Conservation (phyloP, 2,888 invertebrate species). For the Mesopsocus fuscifrons region DNA sequence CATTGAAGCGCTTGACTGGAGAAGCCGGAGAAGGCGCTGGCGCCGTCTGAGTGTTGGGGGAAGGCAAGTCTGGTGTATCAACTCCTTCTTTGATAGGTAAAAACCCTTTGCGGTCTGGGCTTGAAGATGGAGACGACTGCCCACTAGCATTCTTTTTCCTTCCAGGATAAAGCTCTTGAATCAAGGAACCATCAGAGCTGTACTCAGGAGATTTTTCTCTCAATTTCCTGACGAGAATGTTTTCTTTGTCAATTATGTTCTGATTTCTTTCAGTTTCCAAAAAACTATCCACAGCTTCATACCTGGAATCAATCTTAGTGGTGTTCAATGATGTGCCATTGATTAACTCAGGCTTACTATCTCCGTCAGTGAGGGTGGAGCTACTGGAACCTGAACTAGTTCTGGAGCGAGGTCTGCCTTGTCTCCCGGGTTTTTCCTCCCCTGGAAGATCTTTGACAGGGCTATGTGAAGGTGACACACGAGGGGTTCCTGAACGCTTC, state of each 20-base stretch:
- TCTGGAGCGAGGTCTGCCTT: conserved; percentile 15
- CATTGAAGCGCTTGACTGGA: neutral
- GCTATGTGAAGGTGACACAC: conserved; percentile 16
- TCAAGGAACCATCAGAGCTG: conserved; percentile 21
- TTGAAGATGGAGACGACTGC: conserved; percentile 16
- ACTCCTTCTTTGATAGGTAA: conserved; percentile 18
- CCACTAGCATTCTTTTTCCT: neutral
- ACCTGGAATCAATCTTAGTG: neutral
- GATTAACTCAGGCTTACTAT: conserved; percentile 3
- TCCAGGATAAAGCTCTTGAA: conserved; percentile 17
- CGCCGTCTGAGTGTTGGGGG: conserved; percentile 6
- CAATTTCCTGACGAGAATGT: neutral
- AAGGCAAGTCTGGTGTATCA: conserved; percentile 13
- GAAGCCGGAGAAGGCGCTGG: conserved; percentile 10
- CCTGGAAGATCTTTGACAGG: conserved; percentile 16
- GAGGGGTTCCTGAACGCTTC: conserved; percentile 17
- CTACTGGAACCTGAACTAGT: conserved; percentile 13
- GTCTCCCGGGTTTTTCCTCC: conserved; percentile 12
- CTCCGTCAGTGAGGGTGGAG: conserved; percentile 12
- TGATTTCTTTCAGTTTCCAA: neutral
- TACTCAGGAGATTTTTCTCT: conserved; percentile 21
- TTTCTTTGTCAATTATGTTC: neutral
- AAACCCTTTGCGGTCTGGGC: conserved; percentile 19
- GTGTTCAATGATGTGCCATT: neutral
- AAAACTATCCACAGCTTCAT: neutral